Evolutionary conservation across 1,140 invertebrate species (phyloP).

Genomic region (Drosophila prosaltans): DNA sequence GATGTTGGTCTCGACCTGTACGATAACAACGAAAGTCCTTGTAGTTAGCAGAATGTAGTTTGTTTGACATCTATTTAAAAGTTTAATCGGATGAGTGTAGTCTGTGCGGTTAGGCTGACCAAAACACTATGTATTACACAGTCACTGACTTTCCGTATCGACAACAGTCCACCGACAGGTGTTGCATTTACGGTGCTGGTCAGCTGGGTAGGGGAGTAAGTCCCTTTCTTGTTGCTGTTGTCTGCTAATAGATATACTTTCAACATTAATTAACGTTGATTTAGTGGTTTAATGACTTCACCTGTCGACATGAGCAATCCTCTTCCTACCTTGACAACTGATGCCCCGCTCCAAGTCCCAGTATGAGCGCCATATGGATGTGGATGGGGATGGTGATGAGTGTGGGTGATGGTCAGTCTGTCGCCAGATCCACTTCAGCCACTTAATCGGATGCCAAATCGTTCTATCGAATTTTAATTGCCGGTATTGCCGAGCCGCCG

Average conservation of each 20-base stretch:
- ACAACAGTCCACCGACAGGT: conserved; percentile 61
- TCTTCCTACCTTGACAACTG: background rate
- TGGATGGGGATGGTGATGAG: conserved; percentile 14
- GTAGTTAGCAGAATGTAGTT: conserved; percentile 76
- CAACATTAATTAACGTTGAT: conserved; percentile 57
- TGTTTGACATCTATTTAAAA: conserved; percentile 82
- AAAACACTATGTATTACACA: conserved; percentile 79
- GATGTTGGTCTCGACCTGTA: conserved; percentile 29
- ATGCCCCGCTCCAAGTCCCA: background rate
- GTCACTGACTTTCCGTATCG: conserved; percentile 73
- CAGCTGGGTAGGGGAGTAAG: conserved; percentile 11
- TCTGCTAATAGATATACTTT: conserved; percentile 30
- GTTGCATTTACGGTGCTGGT: conserved; percentile 44
- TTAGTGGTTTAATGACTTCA: conserved; percentile 9
- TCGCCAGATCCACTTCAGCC: conserved; percentile 62
- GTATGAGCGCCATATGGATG: background rate
- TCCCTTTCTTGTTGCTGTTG: conserved; percentile 19
- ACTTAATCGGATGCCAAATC: conserved; percentile 42
- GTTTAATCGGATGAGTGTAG: conserved; percentile 82
- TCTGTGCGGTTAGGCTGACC: conserved; percentile 79
- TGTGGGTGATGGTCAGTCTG: conserved; percentile 39
- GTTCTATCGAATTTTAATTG: conserved; percentile 56
- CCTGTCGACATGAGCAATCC: conserved; percentile 1
- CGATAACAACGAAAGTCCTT: conserved; percentile 68
- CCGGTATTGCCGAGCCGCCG: conserved; percentile 37